Base-by-base conservation (phyloP, 2,797 vertebrate genomes). In the Gila robusta region DNA sequence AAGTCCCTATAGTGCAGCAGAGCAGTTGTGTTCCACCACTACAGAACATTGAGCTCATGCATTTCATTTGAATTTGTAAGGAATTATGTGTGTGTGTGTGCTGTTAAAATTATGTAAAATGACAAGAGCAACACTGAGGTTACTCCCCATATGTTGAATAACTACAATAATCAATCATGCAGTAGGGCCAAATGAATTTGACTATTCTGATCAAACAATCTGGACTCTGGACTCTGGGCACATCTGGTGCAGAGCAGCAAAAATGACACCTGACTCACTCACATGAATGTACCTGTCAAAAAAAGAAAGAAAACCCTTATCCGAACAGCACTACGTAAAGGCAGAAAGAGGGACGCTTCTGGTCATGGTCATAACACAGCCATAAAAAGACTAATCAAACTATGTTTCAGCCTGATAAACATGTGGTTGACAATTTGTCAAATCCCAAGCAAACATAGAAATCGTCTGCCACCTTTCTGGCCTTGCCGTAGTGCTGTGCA, bases 321-420 rank as follows among this genome's bases (percentile, higher is more conserved):
- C n/a, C 44, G 10, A 56, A 59, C 7, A 59, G 28, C 49, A 6
- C n/a, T 39, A 26, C 7, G 35, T 41, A 32, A 62, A 28, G 41
- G 26, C 26, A 66, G 23, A 28, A 37, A 81, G 59, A 35, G 7
- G 62, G 72, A 85, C 62, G 44, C 78, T 89, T 84, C 86, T 87
- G 83, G n/a, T 52, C 56, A 32, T 41, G 16, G 81, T 35, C 79
- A 64, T 86, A 84, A 86, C 32, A 62, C 54, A 74, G 74, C 59
- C 44, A 78, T 49, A 78, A 83, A 69, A 85, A 84, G 56, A 87
- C 52, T 69, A 74, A 87, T 87, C 73, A 82, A 74, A 84, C 49
- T 56, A 70, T 80, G 82, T n/a, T 47, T 79, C 35, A 49, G 26
- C 69, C 86, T 49, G 44, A 80, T 49, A 80, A 80, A 32, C 78